Conservation (phyloP, 2,888 invertebrate genomes). For the Cryptus viduatorius region DNA sequence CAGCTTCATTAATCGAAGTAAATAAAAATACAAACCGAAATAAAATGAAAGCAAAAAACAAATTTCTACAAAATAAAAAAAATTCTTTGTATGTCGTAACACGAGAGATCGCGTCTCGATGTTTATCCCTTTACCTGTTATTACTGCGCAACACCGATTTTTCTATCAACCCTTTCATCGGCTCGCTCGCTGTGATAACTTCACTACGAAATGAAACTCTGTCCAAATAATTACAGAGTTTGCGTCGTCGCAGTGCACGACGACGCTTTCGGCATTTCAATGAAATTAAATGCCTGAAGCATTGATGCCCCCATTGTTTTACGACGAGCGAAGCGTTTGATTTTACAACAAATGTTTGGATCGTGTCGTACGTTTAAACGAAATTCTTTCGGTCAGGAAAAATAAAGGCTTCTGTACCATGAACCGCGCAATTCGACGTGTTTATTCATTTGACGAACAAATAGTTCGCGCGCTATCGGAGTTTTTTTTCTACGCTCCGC, state of each 20-base stretch:
- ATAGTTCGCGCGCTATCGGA: neutral
- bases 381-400: neutral
- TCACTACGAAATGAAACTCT: neutral
- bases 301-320: neutral
- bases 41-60: conserved; percentile 37
- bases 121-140: neutral
- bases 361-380: neutral
- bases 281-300: conserved; percentile 46
- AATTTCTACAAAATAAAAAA: conserved; percentile 52
- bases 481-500: neutral
- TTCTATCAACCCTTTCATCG: neutral
- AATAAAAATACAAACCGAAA: conserved; percentile 20
- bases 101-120: neutral
- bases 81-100: conserved; percentile 5
- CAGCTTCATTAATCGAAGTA: conserved; percentile 27
- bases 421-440: neutral
- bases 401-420: neutral
- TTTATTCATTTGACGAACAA: neutral
- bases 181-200: neutral
- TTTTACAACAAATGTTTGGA: conserved; percentile 30
- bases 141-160: too few species aligned
- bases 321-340: conserved; percentile 31
- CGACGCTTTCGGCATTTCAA: conserved; percentile 30
- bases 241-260: neutral
- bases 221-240: conserved; percentile 4